A percentile compares a stretch with the other conserved stretches of the same genome.
Evolutionary conservation across 1,140 invertebrate genomes (phyloP).

Genomic region (Drosophila equinoxialis): DNA sequence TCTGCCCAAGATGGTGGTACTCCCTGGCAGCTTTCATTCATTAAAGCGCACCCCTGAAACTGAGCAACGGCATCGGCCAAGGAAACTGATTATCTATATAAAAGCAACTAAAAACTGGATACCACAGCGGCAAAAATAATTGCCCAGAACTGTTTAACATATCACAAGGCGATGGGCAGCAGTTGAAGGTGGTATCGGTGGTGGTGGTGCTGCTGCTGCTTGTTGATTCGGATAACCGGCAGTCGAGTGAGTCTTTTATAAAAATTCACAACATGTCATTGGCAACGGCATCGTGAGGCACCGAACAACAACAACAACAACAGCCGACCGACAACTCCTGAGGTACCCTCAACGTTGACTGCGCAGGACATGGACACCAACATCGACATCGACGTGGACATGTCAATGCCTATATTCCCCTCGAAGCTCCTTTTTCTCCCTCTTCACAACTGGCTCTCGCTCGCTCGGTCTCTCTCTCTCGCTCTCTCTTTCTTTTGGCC

Average conservation of each 20-base stretch:
- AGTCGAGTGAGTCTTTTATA: constrained; percentile 77
- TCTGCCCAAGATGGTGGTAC: not conserved
- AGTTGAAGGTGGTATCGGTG: not conserved
- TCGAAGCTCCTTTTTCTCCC: not conserved
- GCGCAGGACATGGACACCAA: constrained; percentile 71
- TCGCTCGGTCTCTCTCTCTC: constrained; percentile 9
- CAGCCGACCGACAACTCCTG: constrained; percentile 36
- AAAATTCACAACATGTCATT: constrained; percentile 81
- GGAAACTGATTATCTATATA: constrained; percentile 78
- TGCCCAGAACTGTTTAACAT: constrained; percentile 82
- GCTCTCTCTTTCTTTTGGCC: constrained; percentile 26
- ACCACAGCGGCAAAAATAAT: constrained; percentile 60
- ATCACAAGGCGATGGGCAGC: constrained; percentile 46
- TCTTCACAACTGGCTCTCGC: too few relatives aligned
- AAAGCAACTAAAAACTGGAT: constrained; percentile 75
- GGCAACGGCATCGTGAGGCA: constrained; percentile 53
- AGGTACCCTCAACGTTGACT: constrained; percentile 69
- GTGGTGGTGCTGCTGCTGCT: not conserved
- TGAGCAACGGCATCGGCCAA: constrained; percentile 69
- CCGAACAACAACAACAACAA: not conserved
- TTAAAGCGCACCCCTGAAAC: constrained; percentile 67
- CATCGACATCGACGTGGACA: constrained; percentile 63
- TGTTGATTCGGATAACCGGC: constrained; percentile 9
- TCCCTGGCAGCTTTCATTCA: constrained; percentile 67
- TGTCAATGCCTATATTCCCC: constrained; percentile 65